These are phyloP conservation scores for Carposina sasakii DNA, from an alignment of 1,140 invertebrate genomes.

Conservation along the genomic window DNA sequence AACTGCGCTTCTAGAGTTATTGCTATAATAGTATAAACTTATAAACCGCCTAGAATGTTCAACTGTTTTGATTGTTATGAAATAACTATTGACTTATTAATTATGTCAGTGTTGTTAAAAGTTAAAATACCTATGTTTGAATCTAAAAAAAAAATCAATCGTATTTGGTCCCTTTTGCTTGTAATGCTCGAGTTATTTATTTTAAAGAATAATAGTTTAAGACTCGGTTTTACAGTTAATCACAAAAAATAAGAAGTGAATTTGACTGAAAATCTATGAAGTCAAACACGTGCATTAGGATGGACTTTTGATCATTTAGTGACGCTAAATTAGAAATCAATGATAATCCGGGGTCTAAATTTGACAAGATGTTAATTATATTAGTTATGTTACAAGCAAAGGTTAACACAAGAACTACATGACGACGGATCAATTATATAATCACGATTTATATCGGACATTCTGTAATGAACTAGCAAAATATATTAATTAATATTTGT, in stretches of 20 bases:
- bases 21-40: constrained; percentile 37
- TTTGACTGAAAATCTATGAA: constrained; percentile 39
- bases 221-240: constrained; percentile 37
- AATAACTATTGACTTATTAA: constrained; percentile 36
- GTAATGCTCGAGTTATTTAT: constrained; percentile 56
- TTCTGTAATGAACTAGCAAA: constrained; percentile 27
- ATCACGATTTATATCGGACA: no score
- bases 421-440: no score
- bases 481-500: constrained; percentile 45
- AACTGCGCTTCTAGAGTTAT: no score
- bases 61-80: constrained; percentile 35
- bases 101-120: constrained; percentile 54
- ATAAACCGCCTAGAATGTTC: constrained; percentile 53
- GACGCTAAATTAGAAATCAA: constrained; percentile 12
- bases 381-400: constrained; percentile 73
- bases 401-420: constrained; percentile 60
- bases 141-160: constrained; percentile 38
- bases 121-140: constrained; percentile 45
- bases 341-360: constrained; percentile 32
- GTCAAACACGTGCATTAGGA: constrained; percentile 43
- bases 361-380: constrained; percentile 59
- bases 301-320: constrained; percentile 19
- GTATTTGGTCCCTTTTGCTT: constrained; percentile 71
- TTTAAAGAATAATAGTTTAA: no score
- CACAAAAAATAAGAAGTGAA: constrained; percentile 27